phyloP scores from a whole-genome alignment of 2,888 invertebrate genomes.

The Charanyca ferruginea region DNA sequence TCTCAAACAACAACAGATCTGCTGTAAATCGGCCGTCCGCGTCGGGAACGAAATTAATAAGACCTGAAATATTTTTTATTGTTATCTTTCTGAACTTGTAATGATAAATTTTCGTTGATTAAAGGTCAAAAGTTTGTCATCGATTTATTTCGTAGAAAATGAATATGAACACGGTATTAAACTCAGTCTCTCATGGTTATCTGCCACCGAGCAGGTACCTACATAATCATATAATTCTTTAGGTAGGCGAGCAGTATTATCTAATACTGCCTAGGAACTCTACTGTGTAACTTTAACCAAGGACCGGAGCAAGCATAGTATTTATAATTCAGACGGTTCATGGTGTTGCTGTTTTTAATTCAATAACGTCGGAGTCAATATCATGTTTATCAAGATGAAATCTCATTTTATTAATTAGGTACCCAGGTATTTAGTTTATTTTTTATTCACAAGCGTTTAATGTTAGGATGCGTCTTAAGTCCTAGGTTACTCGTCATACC shows the following conservation, averaged over 20 bases:
- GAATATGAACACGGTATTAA: conserved; percentile 3
- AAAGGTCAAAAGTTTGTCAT: neutral
- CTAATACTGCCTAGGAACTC: conserved; percentile 3
- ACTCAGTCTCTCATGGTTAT: conserved; percentile 21
- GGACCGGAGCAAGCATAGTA: neutral
- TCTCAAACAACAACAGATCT: conserved; percentile 73
- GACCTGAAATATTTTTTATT: conserved; percentile 58
- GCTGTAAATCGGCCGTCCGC: conserved; percentile 71
- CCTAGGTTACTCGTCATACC: conserved; percentile 11
- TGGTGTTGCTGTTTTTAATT: neutral
- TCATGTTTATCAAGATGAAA: conserved; percentile 2
- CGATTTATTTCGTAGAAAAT: conserved; percentile 1
- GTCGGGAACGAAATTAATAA: conserved; percentile 73
- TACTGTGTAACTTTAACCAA: conserved; percentile 5
- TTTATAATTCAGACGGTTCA: neutral
- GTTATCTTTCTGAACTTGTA: conserved; percentile 68
- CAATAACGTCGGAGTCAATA: neutral
- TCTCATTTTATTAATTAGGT: neutral
- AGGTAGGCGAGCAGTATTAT: conserved; percentile 15
- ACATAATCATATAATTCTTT: conserved; percentile 29
- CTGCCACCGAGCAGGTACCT: conserved; percentile 25
- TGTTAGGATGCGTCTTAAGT: neutral
- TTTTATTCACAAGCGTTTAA: conserved; percentile 1
- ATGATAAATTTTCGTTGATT: conserved; percentile 3
- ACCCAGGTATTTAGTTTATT: no score